Evolutionary conservation across 2,888 invertebrate genomes (phyloP).

Genomic region (Endotricha flammealis): DNA sequence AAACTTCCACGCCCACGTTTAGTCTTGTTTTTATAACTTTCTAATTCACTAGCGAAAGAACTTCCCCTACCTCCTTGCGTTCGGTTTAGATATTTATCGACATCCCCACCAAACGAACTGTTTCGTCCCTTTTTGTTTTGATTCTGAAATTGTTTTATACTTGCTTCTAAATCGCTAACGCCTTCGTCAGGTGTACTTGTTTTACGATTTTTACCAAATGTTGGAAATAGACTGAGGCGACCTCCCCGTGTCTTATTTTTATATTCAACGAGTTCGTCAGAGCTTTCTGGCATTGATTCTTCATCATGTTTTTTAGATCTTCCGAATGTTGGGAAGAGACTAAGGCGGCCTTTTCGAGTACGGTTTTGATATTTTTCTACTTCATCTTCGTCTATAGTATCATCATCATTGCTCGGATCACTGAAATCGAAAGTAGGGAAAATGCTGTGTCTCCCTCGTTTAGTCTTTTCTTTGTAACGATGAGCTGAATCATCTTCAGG

Average conservation of each 20-base stretch:
- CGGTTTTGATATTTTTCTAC: conserved; percentile 60
- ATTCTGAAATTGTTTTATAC: conserved; percentile 60
- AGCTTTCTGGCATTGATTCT: conserved; percentile 60
- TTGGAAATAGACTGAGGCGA: conserved; percentile 59
- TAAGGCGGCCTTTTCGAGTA: conserved; percentile 61
- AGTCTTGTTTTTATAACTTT: conserved; percentile 59
- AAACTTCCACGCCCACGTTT: conserved; percentile 61
- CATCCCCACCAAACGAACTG: conserved; percentile 45
- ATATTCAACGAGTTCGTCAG: conserved; percentile 64
- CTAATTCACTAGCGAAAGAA: conserved; percentile 47
- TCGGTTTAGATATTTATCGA: conserved; percentile 35
- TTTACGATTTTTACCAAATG: conserved; percentile 65
- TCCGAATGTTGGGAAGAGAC: conserved; percentile 65
- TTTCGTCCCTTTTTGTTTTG: conserved; percentile 49
- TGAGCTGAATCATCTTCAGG: conserved; percentile 48
- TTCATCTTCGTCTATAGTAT: conserved; percentile 62
- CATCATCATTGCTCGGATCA: conserved; percentile 52
- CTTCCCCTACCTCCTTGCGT: conserved; percentile 34
- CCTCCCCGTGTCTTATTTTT: conserved; percentile 61
- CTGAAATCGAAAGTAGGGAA: conserved; percentile 64
- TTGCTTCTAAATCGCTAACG: conserved; percentile 54
- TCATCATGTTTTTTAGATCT: conserved; percentile 57
- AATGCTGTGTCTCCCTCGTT: conserved; percentile 58
- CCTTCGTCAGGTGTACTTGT: conserved; percentile 43
- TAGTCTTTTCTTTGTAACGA: conserved; percentile 59